Evolutionary conservation across 2,797 vertebrate species (phyloP).

Genomic region (Lagorchestes hirsutus): DNA sequence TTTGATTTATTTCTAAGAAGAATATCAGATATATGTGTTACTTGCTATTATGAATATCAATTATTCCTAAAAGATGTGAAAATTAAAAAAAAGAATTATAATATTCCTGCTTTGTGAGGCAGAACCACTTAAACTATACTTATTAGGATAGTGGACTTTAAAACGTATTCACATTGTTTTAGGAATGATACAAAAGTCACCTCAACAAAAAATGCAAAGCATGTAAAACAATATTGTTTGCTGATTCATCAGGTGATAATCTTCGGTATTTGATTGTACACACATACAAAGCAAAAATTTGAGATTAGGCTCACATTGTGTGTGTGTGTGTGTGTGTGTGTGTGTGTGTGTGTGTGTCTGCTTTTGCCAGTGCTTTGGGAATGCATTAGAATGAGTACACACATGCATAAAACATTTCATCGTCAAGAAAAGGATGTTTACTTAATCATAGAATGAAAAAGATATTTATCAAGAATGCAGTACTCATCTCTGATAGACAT

Average conservation of each 20-base stretch:
- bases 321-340: background rate
- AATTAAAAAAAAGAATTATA: constrained; percentile 44
- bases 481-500: too few relatives aligned
- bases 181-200: constrained; percentile 26
- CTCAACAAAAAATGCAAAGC: background rate
- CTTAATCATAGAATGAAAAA: background rate
- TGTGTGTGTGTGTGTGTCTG: too few relatives aligned
- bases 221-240: background rate
- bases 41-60: constrained; percentile 25
- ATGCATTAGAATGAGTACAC: background rate
- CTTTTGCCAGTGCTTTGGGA: background rate
- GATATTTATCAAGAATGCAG: background rate
- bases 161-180: background rate
- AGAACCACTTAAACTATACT: constrained; percentile 39
- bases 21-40: background rate
- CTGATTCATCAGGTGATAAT: background rate
- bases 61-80: constrained; percentile 37
- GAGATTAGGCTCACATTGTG: background rate
- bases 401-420: background rate
- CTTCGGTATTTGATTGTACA: background rate
- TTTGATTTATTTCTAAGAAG: constrained; percentile 51
- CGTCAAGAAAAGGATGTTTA: background rate
- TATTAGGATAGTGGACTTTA: background rate
- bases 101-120: constrained; percentile 45
- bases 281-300: background rate